phyloP scores from a whole-genome alignment of 1,140 invertebrate genomes.

The Tyrophagus putrescentiae region DNA sequence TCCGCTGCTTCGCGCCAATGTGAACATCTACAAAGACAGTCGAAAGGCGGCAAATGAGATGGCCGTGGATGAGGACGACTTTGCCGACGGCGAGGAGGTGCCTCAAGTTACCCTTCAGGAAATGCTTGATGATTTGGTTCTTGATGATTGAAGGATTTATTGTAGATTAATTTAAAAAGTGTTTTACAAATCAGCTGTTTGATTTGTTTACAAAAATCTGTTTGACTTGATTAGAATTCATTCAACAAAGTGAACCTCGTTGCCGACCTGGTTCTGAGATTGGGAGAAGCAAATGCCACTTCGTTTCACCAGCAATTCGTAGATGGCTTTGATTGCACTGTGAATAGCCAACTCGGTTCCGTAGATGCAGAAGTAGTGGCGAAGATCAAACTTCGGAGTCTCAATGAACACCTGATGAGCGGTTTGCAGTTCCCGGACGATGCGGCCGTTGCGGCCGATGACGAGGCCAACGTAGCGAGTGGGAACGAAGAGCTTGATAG shows the following conservation, averaged over 20 bases:
- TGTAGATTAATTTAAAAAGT: no score
- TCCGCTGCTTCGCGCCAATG: constrained; percentile 61
- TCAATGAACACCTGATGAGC: neutral
- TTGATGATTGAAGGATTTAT: constrained; percentile 11
- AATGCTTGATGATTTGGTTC: constrained; percentile 80
- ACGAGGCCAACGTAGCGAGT: constrained; percentile 1
- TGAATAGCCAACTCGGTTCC: no score
- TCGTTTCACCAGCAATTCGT: no score
- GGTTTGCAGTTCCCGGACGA: constrained; percentile 9
- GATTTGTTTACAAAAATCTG: no score
- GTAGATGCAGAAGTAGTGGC: no score
- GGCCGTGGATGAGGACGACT: constrained; percentile 42
- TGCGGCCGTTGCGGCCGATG: neutral
- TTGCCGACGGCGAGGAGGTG: constrained; percentile 47
- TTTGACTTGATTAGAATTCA: no score
- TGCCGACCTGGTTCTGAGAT: no score
- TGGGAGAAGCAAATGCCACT: no score
- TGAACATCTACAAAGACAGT: constrained; percentile 69
- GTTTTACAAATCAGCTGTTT: no score
- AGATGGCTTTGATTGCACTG: no score
- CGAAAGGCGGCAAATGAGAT: constrained; percentile 26
- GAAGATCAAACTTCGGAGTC: no score
- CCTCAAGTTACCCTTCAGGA: constrained; percentile 83
- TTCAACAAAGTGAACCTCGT: no score
- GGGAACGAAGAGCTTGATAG: neutral